Conservation (phyloP, 2,888 invertebrate genomes). For the Pantelozetes paolii region DNA sequence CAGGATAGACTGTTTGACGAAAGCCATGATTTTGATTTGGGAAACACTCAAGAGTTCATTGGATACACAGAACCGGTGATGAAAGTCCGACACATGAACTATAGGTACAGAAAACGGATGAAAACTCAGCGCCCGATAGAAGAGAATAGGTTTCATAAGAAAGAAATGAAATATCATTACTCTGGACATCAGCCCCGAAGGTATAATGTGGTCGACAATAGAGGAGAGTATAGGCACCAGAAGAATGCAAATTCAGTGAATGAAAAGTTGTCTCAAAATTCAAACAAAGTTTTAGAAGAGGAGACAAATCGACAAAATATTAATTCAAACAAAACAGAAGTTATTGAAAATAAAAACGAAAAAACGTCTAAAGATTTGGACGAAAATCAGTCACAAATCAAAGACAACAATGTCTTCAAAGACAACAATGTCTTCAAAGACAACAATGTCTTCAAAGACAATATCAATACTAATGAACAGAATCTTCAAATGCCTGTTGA, state of each 20-base stretch:
- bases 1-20: not conserved
- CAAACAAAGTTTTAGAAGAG: constrained; percentile 7
- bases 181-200: not conserved
- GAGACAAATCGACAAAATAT: constrained; percentile 2
- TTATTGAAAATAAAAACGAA: not conserved
- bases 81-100: not conserved
- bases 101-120: constrained; percentile 14
- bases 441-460: not conserved
- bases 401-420: not conserved
- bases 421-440: not conserved
- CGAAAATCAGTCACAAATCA: not conserved
- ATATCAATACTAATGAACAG: not conserved
- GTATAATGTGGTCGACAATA: not conserved
- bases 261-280: not conserved
- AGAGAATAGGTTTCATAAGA: not conserved
- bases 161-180: not conserved
- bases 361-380: not conserved
- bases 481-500: constrained; percentile 14
- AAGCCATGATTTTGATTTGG: not conserved
- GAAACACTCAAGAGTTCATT: not conserved
- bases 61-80: constrained; percentile 5
- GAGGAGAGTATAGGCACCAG: not conserved
- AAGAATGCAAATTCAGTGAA: constrained; percentile 8
- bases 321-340: not conserved
- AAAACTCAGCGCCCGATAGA: not conserved